Evolutionary conservation across 2,888 invertebrate species (phyloP).

Genomic region (Spialia ferax): DNA sequence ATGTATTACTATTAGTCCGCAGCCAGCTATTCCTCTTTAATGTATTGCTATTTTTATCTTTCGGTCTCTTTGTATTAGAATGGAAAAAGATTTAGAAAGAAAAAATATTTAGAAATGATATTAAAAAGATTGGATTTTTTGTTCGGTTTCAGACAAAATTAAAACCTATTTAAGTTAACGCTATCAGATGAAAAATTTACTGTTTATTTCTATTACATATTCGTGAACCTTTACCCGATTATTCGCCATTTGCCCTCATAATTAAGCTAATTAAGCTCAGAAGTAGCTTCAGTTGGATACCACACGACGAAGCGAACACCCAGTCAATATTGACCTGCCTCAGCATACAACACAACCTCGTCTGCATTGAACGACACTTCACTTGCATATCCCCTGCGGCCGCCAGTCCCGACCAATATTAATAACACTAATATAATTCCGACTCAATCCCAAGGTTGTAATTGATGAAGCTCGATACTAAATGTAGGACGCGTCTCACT

Average conservation of each 20-base stretch:
- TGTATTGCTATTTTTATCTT: too few species aligned
- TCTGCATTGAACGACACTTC: conserved; percentile 34
- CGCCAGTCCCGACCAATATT: conserved; percentile 21
- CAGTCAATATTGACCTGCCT: conserved; percentile 16
- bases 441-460: conserved; percentile 34
- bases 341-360: conserved; percentile 10
- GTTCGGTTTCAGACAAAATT: too few species aligned
- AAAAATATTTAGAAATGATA: too few species aligned
- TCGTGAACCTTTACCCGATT: too few species aligned
- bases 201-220: too few species aligned
- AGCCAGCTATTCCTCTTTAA: too few species aligned
- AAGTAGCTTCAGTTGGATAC: conserved; percentile 1
- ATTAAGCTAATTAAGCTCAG: not conserved
- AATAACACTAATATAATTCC: conserved; percentile 34
- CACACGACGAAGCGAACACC: not conserved
- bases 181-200: too few species aligned
- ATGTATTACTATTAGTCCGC: too few species aligned
- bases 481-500: not conserved
- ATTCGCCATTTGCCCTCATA: not conserved
- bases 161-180: too few species aligned
- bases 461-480: conserved; percentile 24
- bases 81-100: too few species aligned
- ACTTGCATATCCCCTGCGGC: conserved; percentile 42
- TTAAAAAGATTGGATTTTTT: too few species aligned
- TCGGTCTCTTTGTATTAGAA: too few species aligned